These are phyloP conservation scores for Troilus luridus DNA, from an alignment of 2,888 invertebrate species.

Conservation along the genomic window DNA sequence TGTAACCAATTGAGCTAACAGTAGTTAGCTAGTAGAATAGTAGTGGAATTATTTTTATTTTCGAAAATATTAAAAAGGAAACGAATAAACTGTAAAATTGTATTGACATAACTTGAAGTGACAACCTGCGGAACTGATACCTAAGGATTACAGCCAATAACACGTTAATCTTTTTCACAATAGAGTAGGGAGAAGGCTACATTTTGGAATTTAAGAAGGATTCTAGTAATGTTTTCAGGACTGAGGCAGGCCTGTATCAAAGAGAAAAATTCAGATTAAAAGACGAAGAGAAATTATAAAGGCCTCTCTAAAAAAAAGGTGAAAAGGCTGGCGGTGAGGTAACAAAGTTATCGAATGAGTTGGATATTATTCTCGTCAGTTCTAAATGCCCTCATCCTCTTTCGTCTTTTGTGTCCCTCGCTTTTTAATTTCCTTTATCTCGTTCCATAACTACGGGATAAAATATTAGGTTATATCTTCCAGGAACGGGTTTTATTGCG, in stretches of 20 bases:
- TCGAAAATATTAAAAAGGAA: too few species aligned
- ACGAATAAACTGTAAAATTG: too few species aligned
- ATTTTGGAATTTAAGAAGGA: not conserved
- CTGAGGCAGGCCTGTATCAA: not conserved
- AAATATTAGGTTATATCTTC: not conserved
- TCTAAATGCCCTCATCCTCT: not conserved
- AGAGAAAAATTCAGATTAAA: not conserved
- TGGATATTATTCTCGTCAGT: not conserved
- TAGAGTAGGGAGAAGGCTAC: not conserved
- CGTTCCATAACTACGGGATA: not conserved
- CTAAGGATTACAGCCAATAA: too few species aligned
- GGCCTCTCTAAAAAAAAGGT: not conserved
- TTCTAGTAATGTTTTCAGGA: not conserved
- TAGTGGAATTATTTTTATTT: too few species aligned
- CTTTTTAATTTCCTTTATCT: not conserved
- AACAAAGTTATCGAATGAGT: slow-evolving; percentile 3
- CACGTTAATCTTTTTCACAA: too few species aligned
- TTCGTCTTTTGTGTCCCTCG: not conserved
- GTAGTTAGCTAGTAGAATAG: too few species aligned
- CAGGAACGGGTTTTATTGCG: not conserved
- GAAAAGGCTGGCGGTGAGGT: not conserved
- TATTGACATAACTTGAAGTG: too few species aligned
- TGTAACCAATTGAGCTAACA: too few species aligned
- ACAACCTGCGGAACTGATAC: too few species aligned
- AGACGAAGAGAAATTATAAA: not conserved